Conservation (phyloP, 2,797 vertebrate genomes). For the Hydrophis major region DNA sequence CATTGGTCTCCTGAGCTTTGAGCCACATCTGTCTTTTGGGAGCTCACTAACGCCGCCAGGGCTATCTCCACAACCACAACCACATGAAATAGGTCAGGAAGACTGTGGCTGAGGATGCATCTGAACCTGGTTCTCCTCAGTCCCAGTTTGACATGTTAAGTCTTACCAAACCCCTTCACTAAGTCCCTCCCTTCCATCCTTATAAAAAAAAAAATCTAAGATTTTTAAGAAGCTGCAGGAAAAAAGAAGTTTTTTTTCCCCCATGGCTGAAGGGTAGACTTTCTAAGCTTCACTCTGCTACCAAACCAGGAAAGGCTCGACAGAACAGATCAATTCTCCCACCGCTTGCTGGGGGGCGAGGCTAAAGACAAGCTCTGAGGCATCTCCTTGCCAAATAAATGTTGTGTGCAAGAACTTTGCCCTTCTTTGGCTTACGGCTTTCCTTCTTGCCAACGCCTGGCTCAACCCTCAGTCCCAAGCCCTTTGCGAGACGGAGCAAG, state of each 20-base stretch:
- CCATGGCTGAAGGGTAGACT: background rate
- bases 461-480: conserved; percentile 5
- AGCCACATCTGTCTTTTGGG: background rate
- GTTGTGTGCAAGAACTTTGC: accelerated
- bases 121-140: background rate
- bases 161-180: background rate
- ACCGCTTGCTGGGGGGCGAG: background rate
- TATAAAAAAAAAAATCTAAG: background rate
- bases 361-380: background rate
- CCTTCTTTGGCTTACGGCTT: too few relatives aligned
- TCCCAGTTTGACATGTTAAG: background rate
- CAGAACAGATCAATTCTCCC: background rate
- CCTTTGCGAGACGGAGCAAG: conserved; percentile 5
- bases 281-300: background rate
- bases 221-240: background rate
- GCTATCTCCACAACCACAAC: background rate
- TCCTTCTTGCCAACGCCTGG: accelerated
- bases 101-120: background rate
- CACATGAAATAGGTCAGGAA: background rate
- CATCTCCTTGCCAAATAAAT: background rate
- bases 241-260: background rate
- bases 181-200: background rate
- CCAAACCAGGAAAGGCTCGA: background rate
- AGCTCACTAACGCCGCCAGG: background rate
- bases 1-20: background rate